These are phyloP conservation scores for Tolypeutes matacus DNA, from an alignment of 2,797 vertebrate species.

Conservation along the genomic window DNA sequence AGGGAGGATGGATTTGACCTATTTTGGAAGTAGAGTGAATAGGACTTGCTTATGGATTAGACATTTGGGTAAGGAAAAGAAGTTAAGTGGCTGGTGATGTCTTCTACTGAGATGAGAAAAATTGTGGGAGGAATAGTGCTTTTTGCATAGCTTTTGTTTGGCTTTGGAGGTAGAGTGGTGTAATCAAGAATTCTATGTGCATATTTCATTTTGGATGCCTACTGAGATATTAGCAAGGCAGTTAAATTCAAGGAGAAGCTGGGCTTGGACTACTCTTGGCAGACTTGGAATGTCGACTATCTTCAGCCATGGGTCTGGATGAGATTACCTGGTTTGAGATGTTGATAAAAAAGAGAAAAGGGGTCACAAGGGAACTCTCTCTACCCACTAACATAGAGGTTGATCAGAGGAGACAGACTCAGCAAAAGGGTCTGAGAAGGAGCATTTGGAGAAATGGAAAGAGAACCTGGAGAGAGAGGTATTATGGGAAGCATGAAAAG, in stretches of 20 bases:
- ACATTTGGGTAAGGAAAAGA: neutral
- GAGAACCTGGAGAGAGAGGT: neutral
- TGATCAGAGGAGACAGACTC: neutral
- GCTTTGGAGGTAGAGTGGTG: neutral
- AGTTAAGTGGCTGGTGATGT: neutral
- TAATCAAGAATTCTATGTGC: neutral
- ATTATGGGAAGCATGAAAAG: neutral
- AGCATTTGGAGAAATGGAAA: neutral
- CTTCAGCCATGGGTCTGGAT: too few species aligned
- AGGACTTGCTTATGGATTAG: neutral
- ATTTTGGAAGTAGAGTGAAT: too few species aligned
- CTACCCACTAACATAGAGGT: neutral
- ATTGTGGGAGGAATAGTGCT: neutral
- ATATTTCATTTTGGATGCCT: neutral
- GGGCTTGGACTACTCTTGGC: neutral
- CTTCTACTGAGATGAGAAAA: neutral
- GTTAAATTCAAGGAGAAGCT: too few species aligned
- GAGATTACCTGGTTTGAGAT: neutral
- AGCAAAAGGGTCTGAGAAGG: neutral
- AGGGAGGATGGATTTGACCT: neutral
- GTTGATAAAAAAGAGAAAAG: too few species aligned
- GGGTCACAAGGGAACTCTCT: neutral
- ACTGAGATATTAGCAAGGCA: neutral
- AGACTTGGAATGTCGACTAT: rapidly evolving
- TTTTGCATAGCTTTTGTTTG: neutral